Conservation (phyloP, 2,888 invertebrate species). For the Vandiemenella viatica region DNA sequence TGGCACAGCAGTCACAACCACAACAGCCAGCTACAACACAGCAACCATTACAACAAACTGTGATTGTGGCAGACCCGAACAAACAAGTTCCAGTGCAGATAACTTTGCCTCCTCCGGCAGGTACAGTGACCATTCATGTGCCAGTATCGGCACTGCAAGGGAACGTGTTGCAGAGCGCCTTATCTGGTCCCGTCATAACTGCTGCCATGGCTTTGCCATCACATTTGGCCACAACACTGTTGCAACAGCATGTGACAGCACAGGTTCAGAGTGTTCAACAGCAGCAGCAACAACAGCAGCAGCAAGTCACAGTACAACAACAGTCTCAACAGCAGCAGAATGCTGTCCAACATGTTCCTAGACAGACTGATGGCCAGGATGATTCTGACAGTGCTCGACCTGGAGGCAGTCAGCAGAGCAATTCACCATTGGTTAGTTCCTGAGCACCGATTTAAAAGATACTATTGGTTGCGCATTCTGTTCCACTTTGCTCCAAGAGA, state of each 20-base stretch:
- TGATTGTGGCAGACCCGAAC: slow-evolving; percentile 18
- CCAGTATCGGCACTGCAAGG: slow-evolving; percentile 70
- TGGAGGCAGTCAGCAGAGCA: too few relatives aligned
- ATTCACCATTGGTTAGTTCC: too few relatives aligned
- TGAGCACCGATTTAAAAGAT: too few relatives aligned
- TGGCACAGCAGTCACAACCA: slow-evolving; percentile 20
- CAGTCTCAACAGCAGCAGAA: background rate
- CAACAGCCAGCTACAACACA: slow-evolving; percentile 18
- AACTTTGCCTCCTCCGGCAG: slow-evolving; percentile 66
- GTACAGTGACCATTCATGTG: slow-evolving; percentile 77
- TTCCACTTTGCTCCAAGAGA: too few relatives aligned
- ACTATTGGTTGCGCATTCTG: too few relatives aligned
- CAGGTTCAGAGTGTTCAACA: slow-evolving; percentile 37
- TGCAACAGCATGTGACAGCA: slow-evolving; percentile 81
- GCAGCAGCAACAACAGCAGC: slow-evolving; percentile 5
- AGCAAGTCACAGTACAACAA: background rate
- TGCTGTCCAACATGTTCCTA: background rate
- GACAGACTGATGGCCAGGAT: background rate
- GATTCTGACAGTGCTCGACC: background rate
- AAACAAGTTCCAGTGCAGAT: slow-evolving; percentile 41
- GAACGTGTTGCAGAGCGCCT: slow-evolving; percentile 47
- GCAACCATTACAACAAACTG: slow-evolving; percentile 14
- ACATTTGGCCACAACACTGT: slow-evolving; percentile 59
- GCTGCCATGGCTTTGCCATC: slow-evolving; percentile 79
- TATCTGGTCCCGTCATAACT: slow-evolving; percentile 76